Conservation (phyloP, 2,113 vertebrate species). For the Myrmophylax atrothorax region DNA sequence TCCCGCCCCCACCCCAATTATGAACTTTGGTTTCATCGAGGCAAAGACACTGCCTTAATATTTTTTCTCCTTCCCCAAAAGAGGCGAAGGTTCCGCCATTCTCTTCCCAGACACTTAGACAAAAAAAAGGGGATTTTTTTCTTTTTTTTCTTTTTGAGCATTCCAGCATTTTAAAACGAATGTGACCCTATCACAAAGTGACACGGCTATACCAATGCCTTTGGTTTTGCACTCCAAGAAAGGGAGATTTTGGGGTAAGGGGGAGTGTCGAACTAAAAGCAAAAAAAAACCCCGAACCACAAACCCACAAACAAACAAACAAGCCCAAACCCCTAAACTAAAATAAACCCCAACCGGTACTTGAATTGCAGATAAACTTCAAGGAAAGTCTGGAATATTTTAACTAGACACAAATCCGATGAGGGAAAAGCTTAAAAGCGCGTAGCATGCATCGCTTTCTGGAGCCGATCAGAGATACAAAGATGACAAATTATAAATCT, state of each 20-base stretch:
- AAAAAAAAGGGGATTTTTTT: neutral
- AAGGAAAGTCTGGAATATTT: conserved; percentile 74
- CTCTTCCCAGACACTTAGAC: neutral
- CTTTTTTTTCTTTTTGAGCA: neutral
- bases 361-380: conserved; percentile 73
- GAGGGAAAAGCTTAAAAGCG: conserved; percentile 60
- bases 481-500: conserved; percentile 48
- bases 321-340: neutral
- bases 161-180: neutral
- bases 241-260: neutral
- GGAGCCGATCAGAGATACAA: conserved; percentile 11
- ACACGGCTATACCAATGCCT: neutral
- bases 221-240: neutral
- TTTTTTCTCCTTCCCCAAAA: neutral
- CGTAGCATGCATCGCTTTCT: conserved; percentile 5
- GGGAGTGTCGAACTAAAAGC: neutral
- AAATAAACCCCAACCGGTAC: neutral
- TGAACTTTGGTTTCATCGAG: neutral
- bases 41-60: neutral
- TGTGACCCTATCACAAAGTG: neutral
- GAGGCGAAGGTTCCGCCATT: neutral
- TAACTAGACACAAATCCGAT: conserved; percentile 58
- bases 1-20: neutral
- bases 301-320: neutral
- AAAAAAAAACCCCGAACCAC: neutral